Conservation (phyloP, 2,113 vertebrate species). For the Ageneiosus marmoratus region DNA sequence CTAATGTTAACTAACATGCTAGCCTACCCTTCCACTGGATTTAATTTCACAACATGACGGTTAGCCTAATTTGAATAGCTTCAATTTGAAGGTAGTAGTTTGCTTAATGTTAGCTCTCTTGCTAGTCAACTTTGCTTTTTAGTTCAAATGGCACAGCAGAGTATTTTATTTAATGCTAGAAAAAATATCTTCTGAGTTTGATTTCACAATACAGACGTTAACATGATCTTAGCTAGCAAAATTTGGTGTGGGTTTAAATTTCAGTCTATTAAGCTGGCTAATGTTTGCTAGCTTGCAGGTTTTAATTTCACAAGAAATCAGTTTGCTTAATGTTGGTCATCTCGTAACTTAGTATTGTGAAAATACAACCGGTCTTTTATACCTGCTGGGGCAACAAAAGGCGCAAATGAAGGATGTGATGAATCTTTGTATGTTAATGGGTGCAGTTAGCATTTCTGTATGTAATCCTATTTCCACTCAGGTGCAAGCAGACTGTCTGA, state of each 20-base stretch:
- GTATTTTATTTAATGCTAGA: neutral
- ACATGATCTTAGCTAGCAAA: neutral
- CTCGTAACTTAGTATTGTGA: neutral
- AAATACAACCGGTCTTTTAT: neutral
- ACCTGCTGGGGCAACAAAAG: neutral
- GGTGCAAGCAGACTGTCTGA: conserved; percentile 19
- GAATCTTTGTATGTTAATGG: too few species aligned
- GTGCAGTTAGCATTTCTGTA: neutral
- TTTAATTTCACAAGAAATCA: neutral
- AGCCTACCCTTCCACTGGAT: neutral
- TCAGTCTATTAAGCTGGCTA: neutral
- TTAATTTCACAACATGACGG: neutral
- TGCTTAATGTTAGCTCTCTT: neutral
- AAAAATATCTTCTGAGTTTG: neutral
- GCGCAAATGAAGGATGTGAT: neutral
- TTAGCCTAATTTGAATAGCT: too few species aligned
- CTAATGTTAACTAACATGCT: neutral
- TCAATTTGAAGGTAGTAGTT: too few species aligned
- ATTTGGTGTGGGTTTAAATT: neutral
- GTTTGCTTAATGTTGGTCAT: neutral
- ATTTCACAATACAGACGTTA: neutral
- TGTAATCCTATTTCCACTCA: neutral
- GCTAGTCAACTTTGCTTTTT: neutral
- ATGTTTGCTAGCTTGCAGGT: neutral
- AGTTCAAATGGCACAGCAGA: neutral